Percentiles rank a stretch among this genome's conserved stretches.
phyloP scores from a whole-genome alignment of 1,140 invertebrate species.

The Eulimnadia texana region DNA sequence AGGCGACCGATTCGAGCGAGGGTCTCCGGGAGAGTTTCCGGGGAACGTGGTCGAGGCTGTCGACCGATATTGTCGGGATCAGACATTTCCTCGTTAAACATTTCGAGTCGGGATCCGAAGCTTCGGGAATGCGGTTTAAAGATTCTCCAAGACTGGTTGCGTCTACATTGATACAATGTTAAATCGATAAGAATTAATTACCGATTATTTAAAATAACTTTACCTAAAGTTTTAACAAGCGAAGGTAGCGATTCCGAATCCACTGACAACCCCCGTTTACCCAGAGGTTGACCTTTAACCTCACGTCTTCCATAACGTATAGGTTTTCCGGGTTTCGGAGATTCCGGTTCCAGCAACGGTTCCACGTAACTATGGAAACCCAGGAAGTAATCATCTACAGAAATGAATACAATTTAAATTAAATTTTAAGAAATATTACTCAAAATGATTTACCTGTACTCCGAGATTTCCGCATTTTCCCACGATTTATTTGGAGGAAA shows the following conservation, averaged over 20 bases:
- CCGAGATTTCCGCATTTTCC: neutral
- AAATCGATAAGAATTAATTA: neutral
- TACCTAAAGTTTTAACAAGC: neutral
- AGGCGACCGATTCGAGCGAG: neutral
- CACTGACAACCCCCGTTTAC: neutral
- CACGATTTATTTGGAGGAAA: no score
- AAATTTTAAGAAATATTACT: no score
- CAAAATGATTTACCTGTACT: no score
- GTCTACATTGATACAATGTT: no score
- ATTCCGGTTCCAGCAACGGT: slow-evolving; percentile 10
- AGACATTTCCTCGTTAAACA: neutral
- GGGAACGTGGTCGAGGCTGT: slow-evolving; percentile 7
- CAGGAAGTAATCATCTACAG: neutral
- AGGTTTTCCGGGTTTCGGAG: slow-evolving; percentile 6
- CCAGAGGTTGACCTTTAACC: neutral
- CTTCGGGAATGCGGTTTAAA: neutral
- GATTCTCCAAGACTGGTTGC: neutral
- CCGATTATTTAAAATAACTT: neutral
- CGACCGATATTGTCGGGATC: slow-evolving; percentile 14
- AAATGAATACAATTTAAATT: no score
- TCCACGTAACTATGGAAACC: slow-evolving; percentile 3
- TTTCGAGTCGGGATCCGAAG: neutral
- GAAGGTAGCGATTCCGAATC: neutral
- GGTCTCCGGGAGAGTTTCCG: neutral
- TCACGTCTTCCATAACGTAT: neutral